phyloP scores from a whole-genome alignment of 2,797 vertebrate species.

The Xiphophorus birchmanni region DNA sequence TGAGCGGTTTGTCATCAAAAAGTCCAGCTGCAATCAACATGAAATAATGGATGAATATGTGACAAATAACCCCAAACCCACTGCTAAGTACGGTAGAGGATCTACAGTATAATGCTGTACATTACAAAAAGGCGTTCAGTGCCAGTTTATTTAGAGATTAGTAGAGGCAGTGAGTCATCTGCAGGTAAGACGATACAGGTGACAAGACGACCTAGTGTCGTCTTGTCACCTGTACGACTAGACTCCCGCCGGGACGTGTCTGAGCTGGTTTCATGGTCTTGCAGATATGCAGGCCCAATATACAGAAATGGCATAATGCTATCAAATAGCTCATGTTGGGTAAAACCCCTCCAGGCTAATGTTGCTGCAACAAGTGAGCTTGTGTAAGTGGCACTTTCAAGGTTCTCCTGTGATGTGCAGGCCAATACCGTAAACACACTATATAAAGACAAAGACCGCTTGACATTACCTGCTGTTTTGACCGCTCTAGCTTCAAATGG shows the following conservation, averaged over 20 bases:
- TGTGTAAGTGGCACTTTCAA: neutral
- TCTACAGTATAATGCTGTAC: neutral
- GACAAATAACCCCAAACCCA: neutral
- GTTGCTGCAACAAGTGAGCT: neutral
- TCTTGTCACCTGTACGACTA: constrained; percentile 2
- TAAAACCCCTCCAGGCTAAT: constrained; percentile 1
- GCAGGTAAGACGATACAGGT: constrained; percentile 68
- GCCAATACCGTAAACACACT: constrained; percentile 18
- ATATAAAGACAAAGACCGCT: constrained; percentile 16
- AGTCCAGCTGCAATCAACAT: neutral
- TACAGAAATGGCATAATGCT: neutral
- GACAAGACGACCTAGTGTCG: constrained; percentile 60
- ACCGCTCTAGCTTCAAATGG: constrained; percentile 55
- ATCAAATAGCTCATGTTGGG: constrained; percentile 11
- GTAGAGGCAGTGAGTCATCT: constrained; percentile 65
- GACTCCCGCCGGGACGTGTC: constrained; percentile 6
- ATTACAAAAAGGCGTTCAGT: constrained; percentile 1
- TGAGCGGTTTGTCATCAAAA: neutral
- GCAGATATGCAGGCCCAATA: constrained; percentile 13
- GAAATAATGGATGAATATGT: neutral
- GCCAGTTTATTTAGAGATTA: constrained; percentile 46
- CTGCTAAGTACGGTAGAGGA: neutral
- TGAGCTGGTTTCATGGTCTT: constrained; percentile 1
- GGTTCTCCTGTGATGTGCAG: constrained; percentile 6
- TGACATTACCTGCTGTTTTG: constrained; percentile 62